These are phyloP conservation scores for Dryoscopus gambensis DNA, from an alignment of 2,113 vertebrate genomes.

Conservation along the genomic window DNA sequence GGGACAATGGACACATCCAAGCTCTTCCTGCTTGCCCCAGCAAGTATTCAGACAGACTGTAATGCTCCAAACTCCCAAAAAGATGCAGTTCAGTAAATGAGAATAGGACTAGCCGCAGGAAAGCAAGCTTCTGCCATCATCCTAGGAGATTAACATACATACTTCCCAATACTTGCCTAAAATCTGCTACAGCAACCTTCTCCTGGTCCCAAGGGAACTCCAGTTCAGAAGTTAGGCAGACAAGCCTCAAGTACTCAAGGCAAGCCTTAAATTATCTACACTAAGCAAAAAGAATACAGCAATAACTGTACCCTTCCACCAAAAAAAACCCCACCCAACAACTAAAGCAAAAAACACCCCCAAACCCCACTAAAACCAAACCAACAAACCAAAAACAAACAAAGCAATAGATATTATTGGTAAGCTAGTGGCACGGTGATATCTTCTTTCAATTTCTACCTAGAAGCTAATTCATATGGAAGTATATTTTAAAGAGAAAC, in stretches of 20 bases:
- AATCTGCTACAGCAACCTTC: not conserved
- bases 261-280: not conserved
- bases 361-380: not conserved
- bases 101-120: not conserved
- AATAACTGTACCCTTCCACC: accelerated
- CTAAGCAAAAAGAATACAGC: not conserved
- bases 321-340: not conserved
- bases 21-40: not conserved
- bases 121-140: not conserved
- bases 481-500: not conserved
- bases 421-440: not conserved
- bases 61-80: not conserved
- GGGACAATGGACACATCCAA: not conserved
- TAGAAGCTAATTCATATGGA: not conserved
- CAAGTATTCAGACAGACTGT: not conserved
- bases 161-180: not conserved
- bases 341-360: not conserved
- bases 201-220: not conserved
- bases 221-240: not conserved
- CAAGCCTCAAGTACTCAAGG: not conserved
- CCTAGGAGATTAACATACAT: not conserved
- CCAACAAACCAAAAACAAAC: not conserved
- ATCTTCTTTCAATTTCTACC: not conserved
- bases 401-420: not conserved
- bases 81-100: not conserved